A percentile compares a stretch with the other conserved stretches of the same genome.
phyloP scores from a whole-genome alignment of 2,113 vertebrate species.

The Dipodomys stephensi region DNA sequence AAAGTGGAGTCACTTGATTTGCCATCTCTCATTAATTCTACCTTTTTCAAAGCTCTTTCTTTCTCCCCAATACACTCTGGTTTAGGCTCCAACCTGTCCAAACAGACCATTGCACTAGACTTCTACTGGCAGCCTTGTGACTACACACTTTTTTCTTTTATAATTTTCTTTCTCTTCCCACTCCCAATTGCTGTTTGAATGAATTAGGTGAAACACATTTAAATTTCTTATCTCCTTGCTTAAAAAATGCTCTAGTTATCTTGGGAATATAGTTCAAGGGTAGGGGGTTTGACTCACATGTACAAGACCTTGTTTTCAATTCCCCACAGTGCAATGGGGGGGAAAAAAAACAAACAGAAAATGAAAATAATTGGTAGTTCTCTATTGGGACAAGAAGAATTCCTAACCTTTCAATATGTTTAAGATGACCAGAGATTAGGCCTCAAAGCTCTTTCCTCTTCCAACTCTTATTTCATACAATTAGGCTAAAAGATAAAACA shows the following conservation, averaged over 20 bases:
- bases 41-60: neutral
- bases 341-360: too few species aligned
- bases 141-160: neutral
- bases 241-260: neutral
- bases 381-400: neutral
- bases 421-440: neutral
- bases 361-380: too few species aligned
- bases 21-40: neutral
- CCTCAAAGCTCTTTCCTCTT: neutral
- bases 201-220: conserved; percentile 8
- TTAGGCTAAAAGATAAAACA: neutral
- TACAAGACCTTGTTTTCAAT: too few species aligned
- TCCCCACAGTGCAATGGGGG: too few species aligned
- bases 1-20: neutral
- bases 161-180: neutral
- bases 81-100: neutral
- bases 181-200: neutral
- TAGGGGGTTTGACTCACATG: too few species aligned
- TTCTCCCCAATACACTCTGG: neutral
- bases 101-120: neutral
- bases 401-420: neutral
- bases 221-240: conserved; percentile 13
- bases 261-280: too few species aligned
- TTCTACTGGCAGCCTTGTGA: neutral
- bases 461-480: neutral